A percentile compares a stretch with the other conserved stretches of the same genome.
Evolutionary conservation across 2,113 vertebrate genomes (phyloP).

Genomic region (cat (Felis catus)): F.catus_Fca126_mat1.0 CM031412.1:225903501-225904000

Average conservation of each 20-base stretch:
- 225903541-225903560: conserved; percentile 10
- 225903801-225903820: neutral
- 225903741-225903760: neutral
- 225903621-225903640: neutral
- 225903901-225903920: neutral
- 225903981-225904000: neutral
- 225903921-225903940: neutral
- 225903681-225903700: neutral
- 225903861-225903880: neutral
- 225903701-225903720: neutral
- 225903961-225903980: neutral
- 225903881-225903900: neutral
- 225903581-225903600: neutral
- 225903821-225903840: neutral
- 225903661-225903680: neutral
- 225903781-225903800: neutral
- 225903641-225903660: conserved; percentile 62
- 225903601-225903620: neutral
- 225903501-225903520: neutral
- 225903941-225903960: neutral
- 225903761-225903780: neutral
- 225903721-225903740: neutral
- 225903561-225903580: neutral
- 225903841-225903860: neutral
- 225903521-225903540: neutral